A percentile compares a stretch with the other conserved stretches of the same genome.
phyloP scores from a whole-genome alignment of 2,113 vertebrate species.

The Sialia sialis region DNA sequence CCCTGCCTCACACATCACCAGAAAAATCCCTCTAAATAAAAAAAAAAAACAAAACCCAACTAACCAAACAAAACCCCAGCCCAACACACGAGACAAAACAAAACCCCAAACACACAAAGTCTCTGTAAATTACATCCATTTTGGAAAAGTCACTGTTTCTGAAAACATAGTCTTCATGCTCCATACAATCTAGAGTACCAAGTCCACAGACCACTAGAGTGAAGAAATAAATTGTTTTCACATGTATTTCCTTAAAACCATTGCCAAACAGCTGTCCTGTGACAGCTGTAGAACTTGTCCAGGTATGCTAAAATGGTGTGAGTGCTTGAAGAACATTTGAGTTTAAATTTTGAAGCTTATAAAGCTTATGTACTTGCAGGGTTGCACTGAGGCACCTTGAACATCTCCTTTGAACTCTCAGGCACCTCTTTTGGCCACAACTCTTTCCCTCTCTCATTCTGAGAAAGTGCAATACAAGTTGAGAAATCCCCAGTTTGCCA shows the following conservation, averaged over 20 bases:
- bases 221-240: neutral
- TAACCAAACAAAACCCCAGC: accelerated
- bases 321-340: neutral
- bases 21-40: neutral
- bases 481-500: neutral
- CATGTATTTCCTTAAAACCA: neutral
- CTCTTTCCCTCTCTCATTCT: neutral
- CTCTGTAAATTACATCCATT: neutral
- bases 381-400: accelerated
- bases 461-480: neutral
- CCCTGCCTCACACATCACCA: neutral
- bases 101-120: accelerated
- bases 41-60: neutral
- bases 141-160: neutral
- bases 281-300: neutral
- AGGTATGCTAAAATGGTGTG: neutral
- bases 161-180: neutral
- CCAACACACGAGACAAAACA: neutral
- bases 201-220: neutral
- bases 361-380: neutral
- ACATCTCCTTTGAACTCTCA: neutral
- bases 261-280: neutral
- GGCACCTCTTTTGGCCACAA: neutral
- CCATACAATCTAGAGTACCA: neutral
- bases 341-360: neutral